Base-by-base conservation (phyloP, 2,113 vertebrate species). In the Corydoras maculifer region DNA sequence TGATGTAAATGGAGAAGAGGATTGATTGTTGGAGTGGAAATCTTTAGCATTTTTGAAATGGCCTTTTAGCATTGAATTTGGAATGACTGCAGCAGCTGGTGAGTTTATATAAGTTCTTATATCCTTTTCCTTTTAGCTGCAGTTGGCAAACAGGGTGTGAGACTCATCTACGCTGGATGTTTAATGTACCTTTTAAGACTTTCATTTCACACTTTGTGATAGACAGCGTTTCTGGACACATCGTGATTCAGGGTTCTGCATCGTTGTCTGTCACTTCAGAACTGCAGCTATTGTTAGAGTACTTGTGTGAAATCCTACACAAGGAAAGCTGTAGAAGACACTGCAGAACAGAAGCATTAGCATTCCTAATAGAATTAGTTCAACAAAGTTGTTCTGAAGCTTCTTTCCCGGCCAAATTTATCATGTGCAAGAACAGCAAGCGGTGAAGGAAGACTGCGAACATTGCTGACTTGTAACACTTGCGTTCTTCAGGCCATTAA, bases 71-170 rank as follows among this genome's bases (percentile, higher is more conserved):
- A 25, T 25, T 43, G 7, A 43, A 43, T 43, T 43, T 43, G 35
- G 35, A 43, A 43, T 8, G 4, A 8, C 7, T 43, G 35, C 35
- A 43, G 35, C 35, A 43, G 35, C 35, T 43, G 35, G 35, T 43
- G 4, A 43, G 35, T 43, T 43, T 43, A 43, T 43, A 43, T 43
- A 53, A 53, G 51, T 14, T 53, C 51, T 53, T 3, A 14, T 10
- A 53, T 53, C 13, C 10, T 10, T 12, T 53, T 14, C 10, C 65
- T 65, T 7, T 51, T 25, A 43, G 8, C 5, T 58, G 3, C 12
- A 13, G 69, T 82, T 77, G 82, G 82, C 71, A 77, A 85, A 87
- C 86, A 88, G 86, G 87, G 87, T 87, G 85, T 77, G 79, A 72
- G 70, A 50, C 18, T 68, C 65, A 75, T 75, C 75, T 72, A 70